Base-by-base conservation (phyloP, 2,797 vertebrate genomes). In the Protosalanx chinensis region DNA sequence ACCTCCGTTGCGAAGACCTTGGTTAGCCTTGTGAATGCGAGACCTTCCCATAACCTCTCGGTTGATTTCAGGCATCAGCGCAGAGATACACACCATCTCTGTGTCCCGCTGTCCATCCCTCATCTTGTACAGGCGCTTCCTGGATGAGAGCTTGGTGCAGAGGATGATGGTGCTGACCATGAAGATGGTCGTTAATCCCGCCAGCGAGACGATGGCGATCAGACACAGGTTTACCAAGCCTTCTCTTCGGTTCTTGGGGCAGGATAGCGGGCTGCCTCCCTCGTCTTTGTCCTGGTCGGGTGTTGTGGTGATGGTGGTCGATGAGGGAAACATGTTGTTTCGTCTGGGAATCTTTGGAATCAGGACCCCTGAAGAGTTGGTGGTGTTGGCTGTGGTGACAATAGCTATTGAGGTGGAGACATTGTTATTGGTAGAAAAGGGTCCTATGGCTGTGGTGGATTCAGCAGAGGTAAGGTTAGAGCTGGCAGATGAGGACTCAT, bases 31-130 rank as follows among this genome's bases (percentile, higher is more conserved):
- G 0, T 78, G 81, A n/a, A 66, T 79, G 78, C 78, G 90, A 4
- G 84, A 72, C 0, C 82, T 79, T 0, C 0, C 60, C 3, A 75
- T 79, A 30, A 4, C 53, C 41, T 46, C 41, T 72, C 7, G 83
- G 3, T 37, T 89, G 0, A 81, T 80, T 0, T 97, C 95, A 0
- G 93, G 88, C 68, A 96, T 83, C 79, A 98, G 87, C 10, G 93
- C 64, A 0, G 96, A 96, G 84, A 98, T 96, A 59, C 95, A 96
- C 72, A 94, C 90, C 95, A 96, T 94, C 91, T 97, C 95, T 0
- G 93, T 95, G 57, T 7, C 90, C 23, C 20, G 61, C 57, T 81
- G 81, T 49, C 80, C 29, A 0, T 1, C 86, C 4, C 32, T 90
- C 1, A 84, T 5, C 0, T 77, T 71, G 75, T 90, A 79, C 6